Evolutionary conservation across 2,888 invertebrate genomes (phyloP), one percentile per base, ranked within the genome.

Genomic region (Apamea sordens): DNA sequence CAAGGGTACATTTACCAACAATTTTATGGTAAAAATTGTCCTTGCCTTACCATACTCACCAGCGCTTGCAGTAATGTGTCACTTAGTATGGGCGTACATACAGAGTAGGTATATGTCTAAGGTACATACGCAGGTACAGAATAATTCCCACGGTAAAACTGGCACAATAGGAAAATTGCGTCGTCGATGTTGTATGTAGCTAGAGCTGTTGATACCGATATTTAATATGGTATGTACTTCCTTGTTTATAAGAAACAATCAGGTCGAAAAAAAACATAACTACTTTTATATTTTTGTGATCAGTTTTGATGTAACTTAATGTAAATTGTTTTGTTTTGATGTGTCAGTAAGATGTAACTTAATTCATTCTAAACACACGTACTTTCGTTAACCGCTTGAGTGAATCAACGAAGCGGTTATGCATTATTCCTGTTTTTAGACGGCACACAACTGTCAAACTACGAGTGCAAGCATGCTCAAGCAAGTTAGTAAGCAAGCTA

Each of bases 131-230:
- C 82, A 79, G 75, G 86, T 88, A 89, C 83, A 86, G 70, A 73
- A 79, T 77, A 74, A 88, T 95, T 95, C 95, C 91, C 95, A 95
- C 95, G 94, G 91, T 88, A 86, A 85, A 91, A 90, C 90, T 92
- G 86, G 91, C 90, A 94, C 94, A 94, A 94, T 94, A 92, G 94
- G 94, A 94, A 95, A 94, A 95, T 93, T 93, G 92, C 93, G 93
- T 93, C 91, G 91, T 73, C 81, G 83, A 85, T 82, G 79, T 80
- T 59, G 53, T 70, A 73, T 82, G 77, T 88, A 72, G 47, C 84
- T 89, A 79, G 91, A 91, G 92, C 13, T 90, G 91, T 59, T 88
- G 64, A 73, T 80, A 85, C 83, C 68, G 10, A 56, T 41, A 13
- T 71, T n/a, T 59, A 59, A n/a, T 59, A 59, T n/a, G 13, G 59